Evolutionary conservation across 2,888 invertebrate species (phyloP).

Genomic region (Coelinius sp.): DNA sequence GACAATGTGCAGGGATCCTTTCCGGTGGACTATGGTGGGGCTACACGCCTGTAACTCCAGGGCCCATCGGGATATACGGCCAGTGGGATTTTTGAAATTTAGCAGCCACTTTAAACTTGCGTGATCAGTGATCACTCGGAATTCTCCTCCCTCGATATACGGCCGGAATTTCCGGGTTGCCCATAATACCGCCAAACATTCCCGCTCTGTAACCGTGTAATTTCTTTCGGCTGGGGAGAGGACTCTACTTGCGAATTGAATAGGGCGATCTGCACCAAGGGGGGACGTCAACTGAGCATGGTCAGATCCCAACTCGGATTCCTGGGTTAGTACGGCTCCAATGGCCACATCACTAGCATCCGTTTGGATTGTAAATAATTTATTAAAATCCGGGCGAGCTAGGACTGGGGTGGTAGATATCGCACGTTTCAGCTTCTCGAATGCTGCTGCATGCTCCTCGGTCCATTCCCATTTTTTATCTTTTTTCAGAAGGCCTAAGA

Average conservation of each 20-base stretch:
- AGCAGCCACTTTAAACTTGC: not conserved
- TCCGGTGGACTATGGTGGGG: not conserved
- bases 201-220: not conserved
- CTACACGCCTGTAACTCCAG: not conserved
- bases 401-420: constrained; percentile 19
- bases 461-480: constrained; percentile 22
- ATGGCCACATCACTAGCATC: constrained; percentile 23
- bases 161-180: not conserved
- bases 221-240: not conserved
- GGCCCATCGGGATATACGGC: not conserved
- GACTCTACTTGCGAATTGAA: not conserved
- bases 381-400: constrained; percentile 18
- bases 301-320: not conserved
- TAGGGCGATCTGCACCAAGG: not conserved
- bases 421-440: not conserved
- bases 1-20: not conserved
- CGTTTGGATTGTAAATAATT: constrained; percentile 12
- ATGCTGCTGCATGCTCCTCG: constrained; percentile 2
- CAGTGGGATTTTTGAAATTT: not conserved
- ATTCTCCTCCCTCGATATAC: not conserved
- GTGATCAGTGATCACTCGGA: not conserved
- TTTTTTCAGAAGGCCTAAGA: not conserved
- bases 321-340: constrained; percentile 19
- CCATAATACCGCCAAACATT: not conserved
- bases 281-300: too few species aligned